Conservation (phyloP, 2,888 invertebrate species). For the Coremacera marginata region DNA sequence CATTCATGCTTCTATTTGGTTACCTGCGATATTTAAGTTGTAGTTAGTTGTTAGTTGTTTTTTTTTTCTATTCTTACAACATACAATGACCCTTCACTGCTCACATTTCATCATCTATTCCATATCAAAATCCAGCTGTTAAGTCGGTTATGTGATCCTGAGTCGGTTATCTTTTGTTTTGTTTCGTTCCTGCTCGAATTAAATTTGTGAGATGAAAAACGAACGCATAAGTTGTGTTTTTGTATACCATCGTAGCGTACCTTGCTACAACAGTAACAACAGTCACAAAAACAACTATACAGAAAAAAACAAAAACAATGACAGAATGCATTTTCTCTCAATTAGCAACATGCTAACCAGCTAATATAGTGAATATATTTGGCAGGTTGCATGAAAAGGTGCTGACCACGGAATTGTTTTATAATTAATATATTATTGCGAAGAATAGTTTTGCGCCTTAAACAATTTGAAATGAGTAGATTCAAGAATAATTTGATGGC, state of each 20-base stretch:
- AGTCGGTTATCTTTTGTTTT: neutral
- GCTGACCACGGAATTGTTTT: slow-evolving; percentile 53
- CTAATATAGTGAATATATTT: slow-evolving; percentile 14
- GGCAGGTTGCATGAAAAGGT: slow-evolving; percentile 31
- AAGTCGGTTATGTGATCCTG: slow-evolving; percentile 34
- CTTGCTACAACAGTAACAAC: neutral
- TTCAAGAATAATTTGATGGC: neutral
- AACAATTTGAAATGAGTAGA: neutral
- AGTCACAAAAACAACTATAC: neutral
- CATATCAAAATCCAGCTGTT: slow-evolving; percentile 26
- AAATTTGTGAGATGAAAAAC: neutral
- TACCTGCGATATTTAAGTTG: neutral
- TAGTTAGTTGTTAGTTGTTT: neutral
- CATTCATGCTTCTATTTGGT: neutral
- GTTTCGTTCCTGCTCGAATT: slow-evolving; percentile 18
- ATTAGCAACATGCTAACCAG: slow-evolving; percentile 42
- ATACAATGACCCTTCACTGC: neutral
- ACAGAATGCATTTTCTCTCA: slow-evolving; percentile 34
- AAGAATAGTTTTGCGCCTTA: slow-evolving; percentile 39
- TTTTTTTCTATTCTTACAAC: neutral
- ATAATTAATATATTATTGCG: slow-evolving; percentile 58
- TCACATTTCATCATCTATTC: slow-evolving; percentile 6
- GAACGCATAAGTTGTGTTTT: slow-evolving; percentile 1
- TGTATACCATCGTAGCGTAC: neutral
- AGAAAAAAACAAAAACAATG: neutral